phyloP scores from a whole-genome alignment of 2,113 vertebrate species.

The Petaurus breviceps region DNA sequence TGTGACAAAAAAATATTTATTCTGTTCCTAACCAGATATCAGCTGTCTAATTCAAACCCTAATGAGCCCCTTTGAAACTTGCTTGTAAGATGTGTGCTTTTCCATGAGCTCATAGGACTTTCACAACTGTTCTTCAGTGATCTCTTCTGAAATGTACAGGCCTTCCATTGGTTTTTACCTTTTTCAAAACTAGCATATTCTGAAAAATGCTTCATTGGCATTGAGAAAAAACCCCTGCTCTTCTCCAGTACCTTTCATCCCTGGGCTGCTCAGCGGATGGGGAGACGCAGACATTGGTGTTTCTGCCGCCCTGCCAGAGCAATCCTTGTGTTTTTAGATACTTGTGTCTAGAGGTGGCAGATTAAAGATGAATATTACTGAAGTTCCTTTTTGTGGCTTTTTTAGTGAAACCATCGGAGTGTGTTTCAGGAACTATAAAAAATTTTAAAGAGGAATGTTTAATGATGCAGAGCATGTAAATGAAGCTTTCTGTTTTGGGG shows the following conservation, averaged over 20 bases:
- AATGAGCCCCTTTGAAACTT: constrained; percentile 45
- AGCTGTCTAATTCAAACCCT: constrained; percentile 36
- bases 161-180: constrained; percentile 11
- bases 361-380: constrained; percentile 49
- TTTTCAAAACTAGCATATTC: constrained; percentile 12
- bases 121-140: constrained; percentile 31
- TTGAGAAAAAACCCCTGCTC: background rate
- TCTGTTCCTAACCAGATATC: constrained; percentile 40
- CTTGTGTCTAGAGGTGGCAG: constrained; percentile 26
- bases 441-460: constrained; percentile 46
- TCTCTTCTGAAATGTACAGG: constrained; percentile 35
- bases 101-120: constrained; percentile 31
- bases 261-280: background rate
- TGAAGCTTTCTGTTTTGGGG: background rate
- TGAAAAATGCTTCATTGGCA: constrained; percentile 22
- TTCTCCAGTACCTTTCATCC: background rate
- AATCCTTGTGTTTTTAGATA: constrained; percentile 53
- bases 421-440: constrained; percentile 31
- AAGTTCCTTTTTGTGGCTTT: constrained; percentile 21
- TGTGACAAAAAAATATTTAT: constrained; percentile 7
- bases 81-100: background rate
- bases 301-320: constrained; percentile 16
- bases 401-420: constrained; percentile 10
- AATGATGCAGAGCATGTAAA: background rate
- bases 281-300: background rate